Percentiles rank a stretch among this genome's conserved stretches.
Evolutionary conservation across 2,888 invertebrate species (phyloP).

Genomic region (Perizoma affinitatum): DNA sequence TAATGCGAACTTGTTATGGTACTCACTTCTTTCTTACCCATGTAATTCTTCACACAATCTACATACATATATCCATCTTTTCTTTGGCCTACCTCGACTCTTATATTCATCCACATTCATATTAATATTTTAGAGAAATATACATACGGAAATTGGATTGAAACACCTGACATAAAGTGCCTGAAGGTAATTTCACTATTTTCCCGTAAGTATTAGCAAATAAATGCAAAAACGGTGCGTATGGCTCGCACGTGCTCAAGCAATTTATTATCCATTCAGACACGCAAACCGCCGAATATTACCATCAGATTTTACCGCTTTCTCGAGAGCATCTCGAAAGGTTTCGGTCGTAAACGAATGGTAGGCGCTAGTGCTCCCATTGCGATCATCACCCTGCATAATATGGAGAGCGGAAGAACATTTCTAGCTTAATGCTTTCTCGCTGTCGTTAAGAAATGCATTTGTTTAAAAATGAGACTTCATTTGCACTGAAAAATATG

Average conservation of each 20-base stretch:
- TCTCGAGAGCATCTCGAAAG: conserved; percentile 21
- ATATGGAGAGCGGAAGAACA: conserved; percentile 38
- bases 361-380: conserved; percentile 34
- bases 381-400: conserved; percentile 39
- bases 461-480: conserved; percentile 25
- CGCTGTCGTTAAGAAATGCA: conserved; percentile 30
- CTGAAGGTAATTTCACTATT: no score
- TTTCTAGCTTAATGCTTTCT: conserved; percentile 30
- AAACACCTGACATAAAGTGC: no score
- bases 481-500: conserved; percentile 12
- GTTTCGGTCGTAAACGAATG: conserved; percentile 29
- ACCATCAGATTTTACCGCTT: conserved; percentile 26
- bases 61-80: no score
- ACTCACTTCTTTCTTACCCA: no score
- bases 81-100: no score
- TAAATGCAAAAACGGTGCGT: background rate
- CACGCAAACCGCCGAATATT: conserved; percentile 21
- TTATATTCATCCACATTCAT: no score
- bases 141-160: no score
- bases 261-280: conserved; percentile 20
- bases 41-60: no score
- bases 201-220: no score
- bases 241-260: conserved; percentile 3
- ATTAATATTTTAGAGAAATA: no score
- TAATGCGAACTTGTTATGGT: no score